Evolutionary conservation across 35 echinoderm and acorn worm genomes (phyloP), one percentile per base, ranked within the genome.

Genomic region (Acanthaster planci): DNA sequence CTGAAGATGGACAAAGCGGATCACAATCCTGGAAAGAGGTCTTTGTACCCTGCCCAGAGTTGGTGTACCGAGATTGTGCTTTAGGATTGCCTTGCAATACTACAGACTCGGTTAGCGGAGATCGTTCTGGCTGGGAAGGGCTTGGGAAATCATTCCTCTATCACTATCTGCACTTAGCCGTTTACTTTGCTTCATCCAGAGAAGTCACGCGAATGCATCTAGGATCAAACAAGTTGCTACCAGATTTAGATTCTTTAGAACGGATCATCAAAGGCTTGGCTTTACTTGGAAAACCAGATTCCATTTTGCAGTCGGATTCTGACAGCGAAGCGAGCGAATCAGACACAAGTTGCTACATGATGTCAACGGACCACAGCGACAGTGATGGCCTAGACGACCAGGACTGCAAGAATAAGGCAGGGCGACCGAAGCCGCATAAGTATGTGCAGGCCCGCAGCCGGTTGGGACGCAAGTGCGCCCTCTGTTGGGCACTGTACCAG

Each of bases 71-170:
- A 72, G 64, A 72, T 26, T 10, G 1, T 72, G 2, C 12, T 12
- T 6, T 12, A 4, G 12, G 12, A 47, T 6, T 12, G 4, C 42
- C 42, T 47, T n/a, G n/a, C n/a, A 12, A 47, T 47, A 47, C 42
- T 47, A 47, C 42, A 4, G 12, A 72, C 64, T 8, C 64, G 2
- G 26, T 7, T 29, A 12, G 14, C 64, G 29, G 21, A 10, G 26
- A 72, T 27, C 14, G 29, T 72, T 72, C 2, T 1, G 23, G n/a
- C 30, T 14, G 29, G 14, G 2, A 26, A 27, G 26, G 10, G 2
- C 64, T 72, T 9, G 64, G 6, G 26, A 72, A 72, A 72, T 72
- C 64, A 29, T 72, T 72, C 64, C 30, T 72, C 9, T 72, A 72
- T 26, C 64, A 72, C 64, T 72, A 72, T 29, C 34, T 72, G 19